phyloP scores from a whole-genome alignment of 2,113 vertebrate species.

The Pelmatolapia mariae region DNA sequence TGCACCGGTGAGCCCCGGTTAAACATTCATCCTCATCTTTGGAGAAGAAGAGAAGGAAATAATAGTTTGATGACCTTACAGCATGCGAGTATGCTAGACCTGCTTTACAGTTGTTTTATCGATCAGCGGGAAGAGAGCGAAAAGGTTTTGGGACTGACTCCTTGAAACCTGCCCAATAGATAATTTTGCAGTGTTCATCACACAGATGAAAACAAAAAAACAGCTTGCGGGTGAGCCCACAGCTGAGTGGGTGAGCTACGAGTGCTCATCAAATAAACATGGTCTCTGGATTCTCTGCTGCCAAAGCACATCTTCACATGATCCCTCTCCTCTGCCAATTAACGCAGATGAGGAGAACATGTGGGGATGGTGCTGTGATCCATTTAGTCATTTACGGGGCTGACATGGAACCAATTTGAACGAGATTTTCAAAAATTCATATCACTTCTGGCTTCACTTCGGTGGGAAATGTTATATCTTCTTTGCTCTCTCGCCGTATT shows the following conservation, averaged over 20 bases:
- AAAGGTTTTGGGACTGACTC: not conserved
- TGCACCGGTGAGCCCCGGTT: conserved; percentile 61
- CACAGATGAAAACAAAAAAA: conserved; percentile 45
- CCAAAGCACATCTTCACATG: conserved; percentile 59
- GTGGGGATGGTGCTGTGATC: conserved; percentile 42
- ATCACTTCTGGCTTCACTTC: not conserved
- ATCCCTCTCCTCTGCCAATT: conserved; percentile 50
- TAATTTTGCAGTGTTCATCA: conserved; percentile 45
- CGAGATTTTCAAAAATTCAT: not conserved
- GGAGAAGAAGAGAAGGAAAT: not conserved
- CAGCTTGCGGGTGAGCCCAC: conserved; percentile 44
- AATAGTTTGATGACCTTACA: not conserved
- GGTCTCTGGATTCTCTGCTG: conserved; percentile 36
- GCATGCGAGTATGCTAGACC: not conserved
- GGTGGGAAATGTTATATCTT: not conserved
- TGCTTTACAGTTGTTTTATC: not conserved
- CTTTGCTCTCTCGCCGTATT: not conserved
- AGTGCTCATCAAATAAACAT: conserved; percentile 60
- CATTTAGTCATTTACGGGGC: conserved; percentile 27
- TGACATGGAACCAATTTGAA: conserved; percentile 30
- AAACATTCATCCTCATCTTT: conserved; percentile 67
- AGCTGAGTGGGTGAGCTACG: conserved; percentile 60
- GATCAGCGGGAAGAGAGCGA: not conserved
- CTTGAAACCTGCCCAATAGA: conserved; percentile 38
- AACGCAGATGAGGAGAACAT: conserved; percentile 56